Base-by-base conservation (phyloP, 1,140 invertebrate species). In the Heterodera schachtii region DNA sequence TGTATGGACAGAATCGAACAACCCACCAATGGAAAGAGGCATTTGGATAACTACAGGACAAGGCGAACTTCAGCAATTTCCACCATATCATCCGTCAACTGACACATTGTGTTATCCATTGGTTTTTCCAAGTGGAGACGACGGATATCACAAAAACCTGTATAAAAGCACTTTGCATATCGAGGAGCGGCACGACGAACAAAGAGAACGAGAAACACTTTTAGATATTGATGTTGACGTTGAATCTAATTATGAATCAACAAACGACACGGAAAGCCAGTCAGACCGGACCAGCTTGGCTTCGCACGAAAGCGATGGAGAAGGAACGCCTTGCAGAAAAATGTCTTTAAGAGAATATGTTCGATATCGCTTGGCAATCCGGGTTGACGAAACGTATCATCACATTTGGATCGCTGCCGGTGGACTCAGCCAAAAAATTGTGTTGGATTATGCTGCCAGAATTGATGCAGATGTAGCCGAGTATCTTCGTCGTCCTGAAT, bases 381-480 rank as follows among this genome's bases (percentile, higher is more conserved):
- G 46, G 8, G 1, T 8, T 5, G 44, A 6, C n/a, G 46, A 57
- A 1, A 2, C 3, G 19, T 9, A 0, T 6, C 74, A 75, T 7
- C 13, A 75, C 44, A 6, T n/a, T n/a, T 75, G 49, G 74, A 9
- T 1, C 19, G 74, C 74, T 9, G 74, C 31, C 2, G 74, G 74
- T 41, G 73, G 73, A 13, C 44, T 75, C 6, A 43, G 43, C 11
- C 74, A 75, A 75, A 75, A 75, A 49, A 6, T 52, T 2, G 6
- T n/a, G 5, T 43, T 75, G 31, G 74, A 75, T 75, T 52, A 75
- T 49, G 43, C 74, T 13, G 47, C 74, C 11, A 3, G 74, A 4
- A 75, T 75, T n/a, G 74, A 75, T 75, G 9, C 74, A 16, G 74
- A 75, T 9, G 43, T 47, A 3, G 74, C 74, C 2, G 19, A 16